phyloP scores from a whole-genome alignment of 1,140 invertebrate genomes.

The Amyelois transitella region DNA sequence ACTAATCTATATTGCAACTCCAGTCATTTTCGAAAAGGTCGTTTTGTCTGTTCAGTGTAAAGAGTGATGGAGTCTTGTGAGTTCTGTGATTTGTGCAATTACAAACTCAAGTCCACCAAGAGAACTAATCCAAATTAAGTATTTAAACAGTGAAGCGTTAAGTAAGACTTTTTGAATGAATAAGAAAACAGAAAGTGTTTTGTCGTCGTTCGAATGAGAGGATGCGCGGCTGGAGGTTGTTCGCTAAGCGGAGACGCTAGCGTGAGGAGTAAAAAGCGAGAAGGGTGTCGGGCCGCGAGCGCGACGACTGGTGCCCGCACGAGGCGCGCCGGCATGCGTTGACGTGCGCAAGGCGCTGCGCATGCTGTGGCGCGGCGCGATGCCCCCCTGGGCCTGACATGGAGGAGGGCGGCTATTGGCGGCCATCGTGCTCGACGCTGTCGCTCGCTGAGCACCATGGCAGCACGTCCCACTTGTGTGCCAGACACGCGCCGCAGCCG shows the following conservation, averaged over 20 bases:
- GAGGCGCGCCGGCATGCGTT: constrained; percentile 67
- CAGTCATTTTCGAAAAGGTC: constrained; percentile 20
- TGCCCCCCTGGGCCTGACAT: constrained; percentile 60
- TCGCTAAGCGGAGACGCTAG: constrained; percentile 57
- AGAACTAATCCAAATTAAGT: constrained; percentile 17
- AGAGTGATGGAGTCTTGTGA: constrained; percentile 36
- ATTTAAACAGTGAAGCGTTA: constrained; percentile 15
- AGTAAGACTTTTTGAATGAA: constrained; percentile 20
- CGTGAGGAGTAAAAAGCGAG: constrained; percentile 39
- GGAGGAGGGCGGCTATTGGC: constrained; percentile 67
- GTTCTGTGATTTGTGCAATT: constrained; percentile 5
- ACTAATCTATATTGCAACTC: background rate
- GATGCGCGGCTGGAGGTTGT: constrained; percentile 50
- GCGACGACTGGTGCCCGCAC: constrained; percentile 68
- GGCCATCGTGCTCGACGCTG: constrained; percentile 65
- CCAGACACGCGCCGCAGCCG: constrained; percentile 47
- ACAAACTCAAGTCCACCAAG: constrained; percentile 11
- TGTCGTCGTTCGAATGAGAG: constrained; percentile 51
- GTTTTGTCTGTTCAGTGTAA: constrained; percentile 7
- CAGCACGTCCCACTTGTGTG: constrained; percentile 58
- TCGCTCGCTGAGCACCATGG: constrained; percentile 62
- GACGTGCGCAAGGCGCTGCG: constrained; percentile 67
- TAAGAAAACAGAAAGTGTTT: constrained; percentile 26
- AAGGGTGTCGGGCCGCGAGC: constrained; percentile 70
- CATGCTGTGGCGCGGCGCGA: constrained; percentile 66